Conservation (phyloP, 2,888 invertebrate species). For the Xanthorhoe designata region DNA sequence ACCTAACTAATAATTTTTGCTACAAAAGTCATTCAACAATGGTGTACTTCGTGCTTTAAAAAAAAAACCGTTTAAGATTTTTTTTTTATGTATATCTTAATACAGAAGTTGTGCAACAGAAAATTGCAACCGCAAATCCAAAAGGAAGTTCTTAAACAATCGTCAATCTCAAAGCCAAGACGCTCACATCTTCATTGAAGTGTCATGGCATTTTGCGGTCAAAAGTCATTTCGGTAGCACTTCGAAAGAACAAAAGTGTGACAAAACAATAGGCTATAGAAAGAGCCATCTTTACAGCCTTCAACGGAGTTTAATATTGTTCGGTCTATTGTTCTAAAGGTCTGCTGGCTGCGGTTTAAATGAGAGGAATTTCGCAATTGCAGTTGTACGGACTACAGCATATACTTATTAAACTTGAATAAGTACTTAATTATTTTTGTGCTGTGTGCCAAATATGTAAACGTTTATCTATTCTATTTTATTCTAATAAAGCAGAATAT, state of each 20-base stretch:
- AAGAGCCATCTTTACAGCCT: constrained; percentile 28
- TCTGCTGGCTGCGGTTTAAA: constrained; percentile 20
- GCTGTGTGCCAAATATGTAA: too few species aligned
- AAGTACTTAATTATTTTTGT: neutral
- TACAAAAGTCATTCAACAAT: too few species aligned
- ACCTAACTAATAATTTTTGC: too few species aligned
- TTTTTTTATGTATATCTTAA: too few species aligned
- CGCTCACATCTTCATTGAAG: constrained; percentile 22
- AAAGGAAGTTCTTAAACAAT: neutral
- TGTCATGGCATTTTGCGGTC: constrained; percentile 34
- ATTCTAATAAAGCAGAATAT: too few species aligned
- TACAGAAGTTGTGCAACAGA: neutral
- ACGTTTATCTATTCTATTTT: too few species aligned
- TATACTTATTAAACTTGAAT: neutral
- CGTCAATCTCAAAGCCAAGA: constrained; percentile 6
- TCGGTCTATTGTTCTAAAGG: constrained; percentile 42
- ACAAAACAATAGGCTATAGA: constrained; percentile 41
- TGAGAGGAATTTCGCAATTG: constrained; percentile 7
- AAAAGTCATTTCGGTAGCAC: constrained; percentile 28
- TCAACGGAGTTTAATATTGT: constrained; percentile 33
- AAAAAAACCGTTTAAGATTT: too few species aligned
- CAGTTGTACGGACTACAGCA: neutral
- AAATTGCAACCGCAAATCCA: neutral
- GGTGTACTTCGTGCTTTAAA: too few species aligned
- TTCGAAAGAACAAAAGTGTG: constrained; percentile 38